Evolutionary conservation across 37 sponge, comb jelly and placozoan species (phyloP).

Genomic region (Axinella damicornis): DNA sequence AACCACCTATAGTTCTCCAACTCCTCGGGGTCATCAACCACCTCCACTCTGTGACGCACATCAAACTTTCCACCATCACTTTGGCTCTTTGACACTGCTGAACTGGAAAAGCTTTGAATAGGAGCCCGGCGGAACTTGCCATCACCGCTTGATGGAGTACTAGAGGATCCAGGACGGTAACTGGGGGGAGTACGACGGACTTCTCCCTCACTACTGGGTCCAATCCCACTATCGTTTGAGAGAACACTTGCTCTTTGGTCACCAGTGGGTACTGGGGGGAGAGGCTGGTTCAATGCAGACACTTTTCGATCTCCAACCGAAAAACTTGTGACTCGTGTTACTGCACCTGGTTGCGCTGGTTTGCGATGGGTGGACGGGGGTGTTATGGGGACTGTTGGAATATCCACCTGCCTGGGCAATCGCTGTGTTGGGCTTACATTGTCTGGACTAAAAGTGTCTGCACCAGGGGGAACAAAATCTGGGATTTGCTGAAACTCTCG

Average conservation of each 20-base stretch:
- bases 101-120: too few relatives aligned
- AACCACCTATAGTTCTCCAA: conserved; percentile 65
- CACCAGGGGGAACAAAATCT: background rate
- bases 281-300: conserved; percentile 10
- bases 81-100: background rate
- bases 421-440: background rate
- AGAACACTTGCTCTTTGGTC: conserved; percentile 14
- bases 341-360: too few relatives aligned
- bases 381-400: background rate
- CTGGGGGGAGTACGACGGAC: background rate
- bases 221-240: conserved; percentile 61
- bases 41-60: background rate
- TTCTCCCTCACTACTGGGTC: conserved; percentile 54
- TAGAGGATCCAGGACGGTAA: background rate
- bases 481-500: background rate
- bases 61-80: conserved; percentile 28
- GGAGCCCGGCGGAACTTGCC: conserved; percentile 9
- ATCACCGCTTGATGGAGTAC: conserved; percentile 41
- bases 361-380: background rate
- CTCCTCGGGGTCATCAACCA: background rate
- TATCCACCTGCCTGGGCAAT: background rate
- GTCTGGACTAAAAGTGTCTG: conserved; percentile 7
- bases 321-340: background rate
- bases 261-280: conserved; percentile 8
- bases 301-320: background rate